These are phyloP conservation scores for Archocentrus centrarchus DNA, from an alignment of 2,113 vertebrate genomes.

Conservation along the genomic window DNA sequence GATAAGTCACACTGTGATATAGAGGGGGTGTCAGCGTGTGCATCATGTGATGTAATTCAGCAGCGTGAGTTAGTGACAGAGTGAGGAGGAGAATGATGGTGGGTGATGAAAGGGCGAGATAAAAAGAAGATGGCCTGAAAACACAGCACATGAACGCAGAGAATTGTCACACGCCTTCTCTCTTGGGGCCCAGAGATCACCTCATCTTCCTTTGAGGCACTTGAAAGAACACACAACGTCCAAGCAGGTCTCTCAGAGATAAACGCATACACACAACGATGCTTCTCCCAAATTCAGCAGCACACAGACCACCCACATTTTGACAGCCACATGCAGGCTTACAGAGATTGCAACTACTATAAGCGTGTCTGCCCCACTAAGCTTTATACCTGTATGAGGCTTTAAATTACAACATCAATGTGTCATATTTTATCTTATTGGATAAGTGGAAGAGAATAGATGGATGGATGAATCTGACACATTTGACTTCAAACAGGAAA, in stretches of 20 bases:
- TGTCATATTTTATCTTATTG: background rate
- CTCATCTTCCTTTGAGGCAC: conserved; percentile 23
- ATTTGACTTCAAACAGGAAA: background rate
- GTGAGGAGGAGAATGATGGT: conserved; percentile 1
- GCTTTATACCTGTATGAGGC: background rate
- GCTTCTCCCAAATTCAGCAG: background rate
- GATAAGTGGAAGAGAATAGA: too few relatives aligned
- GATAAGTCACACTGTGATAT: conserved; percentile 35
- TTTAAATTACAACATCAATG: background rate
- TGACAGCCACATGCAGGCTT: background rate
- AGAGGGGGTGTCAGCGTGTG: conserved; percentile 14
- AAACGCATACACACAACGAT: conserved; percentile 1
- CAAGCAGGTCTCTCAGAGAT: background rate
- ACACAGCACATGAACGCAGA: conserved; percentile 38
- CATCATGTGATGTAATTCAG: conserved; percentile 46
- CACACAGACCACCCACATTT: background rate
- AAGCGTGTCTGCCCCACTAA: background rate
- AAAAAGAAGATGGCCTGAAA: conserved; percentile 16
- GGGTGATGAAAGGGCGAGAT: conserved; percentile 39
- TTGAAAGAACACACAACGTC: conserved; percentile 35
- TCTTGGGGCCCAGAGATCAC: conserved; percentile 15
- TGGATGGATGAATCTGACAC: conserved; percentile 14
- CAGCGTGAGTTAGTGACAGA: conserved; percentile 12
- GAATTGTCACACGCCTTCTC: conserved; percentile 26
- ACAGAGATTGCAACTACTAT: conserved; percentile 14